A percentile compares a stretch with the other conserved stretches of the same genome.
Conservation (phyloP, 1,140 invertebrate genomes). For the Ptiloglossa arizonensis region DNA sequence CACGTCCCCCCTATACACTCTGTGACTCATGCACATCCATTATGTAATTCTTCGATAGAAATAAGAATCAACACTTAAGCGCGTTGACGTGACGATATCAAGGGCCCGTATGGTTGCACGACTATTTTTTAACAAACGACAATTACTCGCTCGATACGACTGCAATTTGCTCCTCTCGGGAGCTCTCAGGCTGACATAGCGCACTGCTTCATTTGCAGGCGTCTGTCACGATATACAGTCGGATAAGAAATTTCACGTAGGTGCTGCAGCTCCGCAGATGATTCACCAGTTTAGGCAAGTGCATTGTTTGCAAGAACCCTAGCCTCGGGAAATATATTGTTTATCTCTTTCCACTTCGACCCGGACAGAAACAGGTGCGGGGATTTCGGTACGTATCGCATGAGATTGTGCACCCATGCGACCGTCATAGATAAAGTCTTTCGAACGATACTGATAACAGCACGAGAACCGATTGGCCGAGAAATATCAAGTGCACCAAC, state of each 20-base stretch:
- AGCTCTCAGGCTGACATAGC: slow-evolving; percentile 11
- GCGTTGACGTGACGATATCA: slow-evolving; percentile 7
- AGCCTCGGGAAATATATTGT: slow-evolving; percentile 34
- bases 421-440: slow-evolving; percentile 1
- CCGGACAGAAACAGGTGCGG: slow-evolving; percentile 24
- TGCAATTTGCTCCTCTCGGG: slow-evolving; percentile 9
- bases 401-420: neutral
- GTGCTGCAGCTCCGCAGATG: slow-evolving; percentile 15
- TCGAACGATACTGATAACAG: neutral
- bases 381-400: slow-evolving; percentile 31
- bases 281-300: slow-evolving; percentile 45
- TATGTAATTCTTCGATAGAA: slow-evolving; percentile 68
- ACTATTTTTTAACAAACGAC: slow-evolving; percentile 6
- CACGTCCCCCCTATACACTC: slow-evolving; percentile 54
- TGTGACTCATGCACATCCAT: slow-evolving; percentile 72
- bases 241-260: slow-evolving; percentile 40
- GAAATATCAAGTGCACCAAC: too few species aligned
- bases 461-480: neutral
- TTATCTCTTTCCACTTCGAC: slow-evolving; percentile 23
- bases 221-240: slow-evolving; percentile 36
- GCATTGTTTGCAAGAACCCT: slow-evolving; percentile 52
- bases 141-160: slow-evolving; percentile 12
- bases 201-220: slow-evolving; percentile 33
- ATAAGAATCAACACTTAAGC: slow-evolving; percentile 31
- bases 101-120: neutral